These are phyloP conservation scores for Entosphenus tridentatus DNA, from an alignment of 2,113 vertebrate species.

Conservation along the genomic window DNA sequence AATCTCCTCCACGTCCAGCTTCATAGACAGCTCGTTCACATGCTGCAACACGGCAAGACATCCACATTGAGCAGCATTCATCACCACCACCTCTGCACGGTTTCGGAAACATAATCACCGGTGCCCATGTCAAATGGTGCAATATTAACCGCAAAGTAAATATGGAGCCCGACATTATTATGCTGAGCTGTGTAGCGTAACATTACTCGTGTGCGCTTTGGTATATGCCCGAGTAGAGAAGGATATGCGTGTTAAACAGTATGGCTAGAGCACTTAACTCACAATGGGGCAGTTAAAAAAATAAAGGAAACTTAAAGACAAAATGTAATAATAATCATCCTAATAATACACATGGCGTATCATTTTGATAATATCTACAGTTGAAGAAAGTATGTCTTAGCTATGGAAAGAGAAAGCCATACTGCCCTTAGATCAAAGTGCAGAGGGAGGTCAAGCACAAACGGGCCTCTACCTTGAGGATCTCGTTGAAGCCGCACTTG, in stretches of 20 bases:
- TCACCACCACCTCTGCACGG: background rate
- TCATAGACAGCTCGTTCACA: conserved; percentile 73
- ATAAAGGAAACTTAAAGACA: too few species aligned
- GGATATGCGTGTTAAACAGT: background rate
- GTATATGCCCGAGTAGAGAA: background rate
- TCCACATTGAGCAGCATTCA: conserved; percentile 11
- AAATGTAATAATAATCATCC: background rate
- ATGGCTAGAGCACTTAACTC: background rate
- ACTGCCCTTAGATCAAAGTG: background rate
- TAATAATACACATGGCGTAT: background rate
- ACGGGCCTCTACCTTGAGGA: conserved; percentile 39
- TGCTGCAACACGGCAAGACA: conserved; percentile 28
- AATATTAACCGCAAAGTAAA: background rate
- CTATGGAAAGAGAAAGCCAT: background rate
- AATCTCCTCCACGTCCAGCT: conserved; percentile 39
- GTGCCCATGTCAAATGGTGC: conserved; percentile 8
- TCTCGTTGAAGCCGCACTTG: conserved; percentile 60
- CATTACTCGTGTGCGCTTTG: background rate
- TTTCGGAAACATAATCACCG: conserved; percentile 3
- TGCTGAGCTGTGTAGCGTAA: background rate
- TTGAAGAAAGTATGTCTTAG: background rate
- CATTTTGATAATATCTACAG: conserved; percentile 10
- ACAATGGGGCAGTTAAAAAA: background rate
- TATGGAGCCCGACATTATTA: background rate
- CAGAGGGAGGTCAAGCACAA: background rate